Conservation (phyloP, 2,113 vertebrate genomes). For the Coptodon bakossiorum region DNA sequence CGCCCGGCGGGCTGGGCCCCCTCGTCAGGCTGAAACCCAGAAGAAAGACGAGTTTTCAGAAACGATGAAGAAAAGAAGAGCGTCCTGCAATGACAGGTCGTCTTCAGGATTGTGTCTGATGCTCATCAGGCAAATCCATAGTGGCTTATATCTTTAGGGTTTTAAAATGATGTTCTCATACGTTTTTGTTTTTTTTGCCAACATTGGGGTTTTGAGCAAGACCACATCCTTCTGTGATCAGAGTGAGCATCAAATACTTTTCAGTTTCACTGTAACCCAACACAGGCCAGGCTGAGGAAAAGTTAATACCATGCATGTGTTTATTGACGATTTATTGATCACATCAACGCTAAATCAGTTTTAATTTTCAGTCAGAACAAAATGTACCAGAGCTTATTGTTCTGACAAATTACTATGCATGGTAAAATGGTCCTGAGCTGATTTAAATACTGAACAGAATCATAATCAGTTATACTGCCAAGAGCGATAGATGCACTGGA, state of each 20-base stretch:
- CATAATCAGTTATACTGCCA: neutral
- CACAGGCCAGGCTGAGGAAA: neutral
- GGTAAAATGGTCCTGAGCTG: neutral
- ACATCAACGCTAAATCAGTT: neutral
- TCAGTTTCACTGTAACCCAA: neutral
- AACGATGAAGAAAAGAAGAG: neutral
- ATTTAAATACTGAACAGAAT: neutral
- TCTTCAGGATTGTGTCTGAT: neutral
- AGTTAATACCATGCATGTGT: neutral
- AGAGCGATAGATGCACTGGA: neutral
- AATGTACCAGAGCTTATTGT: neutral
- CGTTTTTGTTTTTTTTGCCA: neutral
- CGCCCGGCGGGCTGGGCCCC: neutral
- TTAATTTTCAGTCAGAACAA: neutral
- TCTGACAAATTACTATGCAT: neutral
- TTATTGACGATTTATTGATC: neutral
- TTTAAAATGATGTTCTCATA: neutral
- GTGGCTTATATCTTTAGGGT: neutral
- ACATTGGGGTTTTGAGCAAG: neutral
- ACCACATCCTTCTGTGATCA: neutral
- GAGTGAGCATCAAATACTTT: neutral
- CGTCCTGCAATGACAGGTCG: neutral
- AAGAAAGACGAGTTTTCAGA: slow-evolving; percentile 1
- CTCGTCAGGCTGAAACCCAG: neutral
- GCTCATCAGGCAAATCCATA: neutral